These are phyloP conservation scores for Grus americana DNA, from an alignment of 2,113 vertebrate species.

Conservation along the genomic window DNA sequence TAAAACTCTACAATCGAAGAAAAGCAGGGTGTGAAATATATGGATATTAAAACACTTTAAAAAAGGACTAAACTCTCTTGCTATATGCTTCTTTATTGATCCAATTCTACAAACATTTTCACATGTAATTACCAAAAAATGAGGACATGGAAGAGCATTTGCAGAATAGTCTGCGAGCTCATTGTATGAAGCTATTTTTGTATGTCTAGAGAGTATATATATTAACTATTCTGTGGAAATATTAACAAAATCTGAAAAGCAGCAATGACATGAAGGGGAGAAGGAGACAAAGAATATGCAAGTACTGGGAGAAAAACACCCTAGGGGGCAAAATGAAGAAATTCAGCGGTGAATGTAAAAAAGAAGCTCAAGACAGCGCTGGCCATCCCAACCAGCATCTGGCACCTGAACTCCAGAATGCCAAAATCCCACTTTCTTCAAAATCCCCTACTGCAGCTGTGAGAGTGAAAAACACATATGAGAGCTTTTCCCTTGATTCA, in stretches of 20 bases:
- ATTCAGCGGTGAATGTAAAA: background rate
- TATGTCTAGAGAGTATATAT: background rate
- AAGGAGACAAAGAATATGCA: background rate
- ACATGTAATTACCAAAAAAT: background rate
- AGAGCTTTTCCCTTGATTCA: background rate
- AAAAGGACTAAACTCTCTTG: background rate
- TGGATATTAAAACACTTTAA: background rate
- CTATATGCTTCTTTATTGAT: background rate
- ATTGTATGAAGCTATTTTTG: background rate
- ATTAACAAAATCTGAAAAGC: background rate
- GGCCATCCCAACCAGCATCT: background rate
- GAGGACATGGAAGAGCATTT: background rate
- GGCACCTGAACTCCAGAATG: background rate
- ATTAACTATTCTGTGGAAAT: background rate
- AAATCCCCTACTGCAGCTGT: background rate
- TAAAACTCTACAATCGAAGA: background rate
- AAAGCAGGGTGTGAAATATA: background rate
- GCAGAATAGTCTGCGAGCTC: background rate
- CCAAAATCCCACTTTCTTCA: background rate
- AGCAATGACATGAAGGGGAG: background rate
- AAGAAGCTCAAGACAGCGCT: background rate
- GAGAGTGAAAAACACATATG: background rate
- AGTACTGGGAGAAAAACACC: background rate
- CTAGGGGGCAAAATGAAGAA: background rate
- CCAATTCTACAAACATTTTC: background rate